Percentiles rank a stretch among this genome's conserved stretches.
Conservation (phyloP, 2,113 vertebrate species). For the Aphelocoma coerulescens region DNA sequence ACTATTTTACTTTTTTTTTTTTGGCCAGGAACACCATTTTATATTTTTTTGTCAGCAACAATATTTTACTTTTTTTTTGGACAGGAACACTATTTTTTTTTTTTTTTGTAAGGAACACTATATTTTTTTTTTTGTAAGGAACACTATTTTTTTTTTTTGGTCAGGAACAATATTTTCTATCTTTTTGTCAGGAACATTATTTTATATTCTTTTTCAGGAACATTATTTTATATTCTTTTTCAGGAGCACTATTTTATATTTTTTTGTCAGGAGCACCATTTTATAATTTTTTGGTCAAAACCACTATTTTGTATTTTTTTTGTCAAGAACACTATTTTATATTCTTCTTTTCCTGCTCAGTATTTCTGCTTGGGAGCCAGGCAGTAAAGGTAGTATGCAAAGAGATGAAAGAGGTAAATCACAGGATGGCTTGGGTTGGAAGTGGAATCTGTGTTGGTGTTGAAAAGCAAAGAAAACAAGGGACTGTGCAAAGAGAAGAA, state of each 20-base stretch:
- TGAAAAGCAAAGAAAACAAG: background rate
- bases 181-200: background rate
- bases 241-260: background rate
- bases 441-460: background rate
- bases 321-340: background rate
- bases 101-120: background rate
- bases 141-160: background rate
- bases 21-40: accelerated
- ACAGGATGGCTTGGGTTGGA: background rate
- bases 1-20: background rate
- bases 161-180: background rate
- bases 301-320: too few relatives aligned
- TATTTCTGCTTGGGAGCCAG: background rate
- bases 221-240: background rate
- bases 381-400: background rate
- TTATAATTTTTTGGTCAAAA: background rate
- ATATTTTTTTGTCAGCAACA: background rate
- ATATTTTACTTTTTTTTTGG: background rate
- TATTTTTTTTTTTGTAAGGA: background rate
- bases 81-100: background rate
- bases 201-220: background rate
- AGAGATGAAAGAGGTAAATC: background rate
- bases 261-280: background rate
- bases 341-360: background rate
- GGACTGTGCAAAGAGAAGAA: background rate